These are phyloP conservation scores for Glyptemys insculpta DNA, from an alignment of 2,797 vertebrate genomes.

Conservation along the genomic window DNA sequence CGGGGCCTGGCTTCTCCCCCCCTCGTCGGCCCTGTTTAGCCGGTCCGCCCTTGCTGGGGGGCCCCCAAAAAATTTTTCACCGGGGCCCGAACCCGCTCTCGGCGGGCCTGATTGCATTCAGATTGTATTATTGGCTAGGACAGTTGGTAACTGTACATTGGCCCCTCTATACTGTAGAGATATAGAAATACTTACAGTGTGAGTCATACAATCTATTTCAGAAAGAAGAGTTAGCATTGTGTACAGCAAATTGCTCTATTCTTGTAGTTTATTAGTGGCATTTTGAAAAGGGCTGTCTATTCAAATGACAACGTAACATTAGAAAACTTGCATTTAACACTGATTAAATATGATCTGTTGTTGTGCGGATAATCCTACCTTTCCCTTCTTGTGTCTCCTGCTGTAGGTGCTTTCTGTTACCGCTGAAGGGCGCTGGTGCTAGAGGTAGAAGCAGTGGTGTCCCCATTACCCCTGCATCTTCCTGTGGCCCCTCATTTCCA, in stretches of 20 bases:
- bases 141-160: background rate
- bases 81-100: too few species aligned
- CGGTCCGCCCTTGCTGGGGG: too few species aligned
- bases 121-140: background rate
- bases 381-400: background rate
- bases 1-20: too few species aligned
- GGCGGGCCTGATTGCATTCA: background rate
- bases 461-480: background rate
- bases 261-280: background rate
- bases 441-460: rapidly evolving
- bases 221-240: background rate
- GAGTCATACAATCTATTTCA: background rate
- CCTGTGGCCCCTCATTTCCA: background rate
- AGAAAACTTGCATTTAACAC: background rate
- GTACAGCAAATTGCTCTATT: background rate
- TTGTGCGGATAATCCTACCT: background rate
- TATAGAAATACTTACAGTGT: background rate
- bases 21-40: too few species aligned
- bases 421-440: background rate
- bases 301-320: background rate
- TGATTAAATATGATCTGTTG: background rate
- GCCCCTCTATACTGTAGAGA: background rate
- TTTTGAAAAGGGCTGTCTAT: background rate
- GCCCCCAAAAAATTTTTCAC: too few species aligned
- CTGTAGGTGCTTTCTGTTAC: rapidly evolving